Evolutionary conservation across 1,140 invertebrate species (phyloP).

Genomic region (Metaphire vulgaris): DNA sequence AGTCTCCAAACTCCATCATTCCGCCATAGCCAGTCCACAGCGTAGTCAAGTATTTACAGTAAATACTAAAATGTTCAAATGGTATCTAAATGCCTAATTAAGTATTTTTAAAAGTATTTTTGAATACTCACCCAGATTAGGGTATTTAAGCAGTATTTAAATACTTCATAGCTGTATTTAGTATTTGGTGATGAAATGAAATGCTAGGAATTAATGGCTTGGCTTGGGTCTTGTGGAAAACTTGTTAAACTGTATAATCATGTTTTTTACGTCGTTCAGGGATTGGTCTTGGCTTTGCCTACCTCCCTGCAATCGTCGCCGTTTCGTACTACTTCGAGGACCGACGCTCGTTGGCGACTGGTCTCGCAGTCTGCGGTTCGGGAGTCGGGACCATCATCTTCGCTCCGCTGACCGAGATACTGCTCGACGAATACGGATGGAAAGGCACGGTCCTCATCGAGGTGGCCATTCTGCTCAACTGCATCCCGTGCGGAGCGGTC

Average conservation of each 20-base stretch:
- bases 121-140: too few species aligned
- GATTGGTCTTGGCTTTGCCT: slow-evolving; percentile 88
- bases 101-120: too few species aligned
- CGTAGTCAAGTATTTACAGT: too few species aligned
- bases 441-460: slow-evolving; percentile 48
- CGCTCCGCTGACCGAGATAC: slow-evolving; percentile 57
- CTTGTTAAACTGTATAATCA: too few species aligned
- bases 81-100: too few species aligned
- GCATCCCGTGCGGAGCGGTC: slow-evolving; percentile 68
- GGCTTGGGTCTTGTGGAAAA: not conserved
- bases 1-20: too few species aligned
- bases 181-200: too few species aligned
- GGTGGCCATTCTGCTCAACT: slow-evolving; percentile 69
- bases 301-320: slow-evolving; percentile 86
- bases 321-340: slow-evolving; percentile 91
- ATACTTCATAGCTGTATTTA: too few species aligned
- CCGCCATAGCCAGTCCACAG: too few species aligned
- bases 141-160: too few species aligned
- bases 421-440: slow-evolving; percentile 29
- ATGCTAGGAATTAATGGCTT: too few species aligned
- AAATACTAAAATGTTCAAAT: too few species aligned
- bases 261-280: slow-evolving; percentile 51
- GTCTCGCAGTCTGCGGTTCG: slow-evolving; percentile 89
- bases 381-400: slow-evolving; percentile 81
- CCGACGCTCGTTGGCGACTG: slow-evolving; percentile 79